Evolutionary conservation across 2,797 vertebrate species (phyloP).

Genomic region (Margarornis squamiger): DNA sequence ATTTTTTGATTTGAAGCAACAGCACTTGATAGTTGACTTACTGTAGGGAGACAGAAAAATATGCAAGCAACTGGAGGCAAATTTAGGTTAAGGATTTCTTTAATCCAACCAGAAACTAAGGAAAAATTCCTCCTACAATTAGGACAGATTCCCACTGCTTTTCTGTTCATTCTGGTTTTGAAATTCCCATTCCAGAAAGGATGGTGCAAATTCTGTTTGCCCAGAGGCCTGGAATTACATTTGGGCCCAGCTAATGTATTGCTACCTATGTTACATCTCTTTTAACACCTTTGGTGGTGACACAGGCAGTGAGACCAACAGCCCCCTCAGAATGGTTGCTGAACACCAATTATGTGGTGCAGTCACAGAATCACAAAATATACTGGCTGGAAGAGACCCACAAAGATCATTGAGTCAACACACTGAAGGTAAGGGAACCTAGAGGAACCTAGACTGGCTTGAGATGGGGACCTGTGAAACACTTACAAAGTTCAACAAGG

Average conservation of each 20-base stretch:
- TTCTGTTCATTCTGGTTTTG: neutral
- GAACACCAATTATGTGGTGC: neutral
- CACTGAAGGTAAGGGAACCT: neutral
- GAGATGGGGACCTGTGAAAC: fast-evolving
- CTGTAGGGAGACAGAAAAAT: neutral
- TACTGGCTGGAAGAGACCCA: neutral
- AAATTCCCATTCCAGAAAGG: neutral
- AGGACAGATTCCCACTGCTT: neutral
- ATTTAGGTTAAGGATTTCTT: neutral
- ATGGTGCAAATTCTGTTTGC: neutral
- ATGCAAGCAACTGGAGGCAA: neutral
- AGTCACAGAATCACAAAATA: neutral
- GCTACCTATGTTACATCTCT: neutral
- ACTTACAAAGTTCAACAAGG: neutral
- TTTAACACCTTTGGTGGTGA: neutral
- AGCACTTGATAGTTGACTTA: neutral
- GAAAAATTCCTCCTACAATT: neutral
- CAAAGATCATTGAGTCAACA: neutral
- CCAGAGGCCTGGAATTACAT: neutral
- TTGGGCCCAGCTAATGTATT: neutral
- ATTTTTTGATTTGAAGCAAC: neutral
- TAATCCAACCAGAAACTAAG: neutral
- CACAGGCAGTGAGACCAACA: neutral
- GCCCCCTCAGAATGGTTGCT: fast-evolving
- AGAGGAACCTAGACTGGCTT: neutral